phyloP scores from a whole-genome alignment of 35 echinoderm and acorn worm genomes.

The Stichopus chloronotus region DNA sequence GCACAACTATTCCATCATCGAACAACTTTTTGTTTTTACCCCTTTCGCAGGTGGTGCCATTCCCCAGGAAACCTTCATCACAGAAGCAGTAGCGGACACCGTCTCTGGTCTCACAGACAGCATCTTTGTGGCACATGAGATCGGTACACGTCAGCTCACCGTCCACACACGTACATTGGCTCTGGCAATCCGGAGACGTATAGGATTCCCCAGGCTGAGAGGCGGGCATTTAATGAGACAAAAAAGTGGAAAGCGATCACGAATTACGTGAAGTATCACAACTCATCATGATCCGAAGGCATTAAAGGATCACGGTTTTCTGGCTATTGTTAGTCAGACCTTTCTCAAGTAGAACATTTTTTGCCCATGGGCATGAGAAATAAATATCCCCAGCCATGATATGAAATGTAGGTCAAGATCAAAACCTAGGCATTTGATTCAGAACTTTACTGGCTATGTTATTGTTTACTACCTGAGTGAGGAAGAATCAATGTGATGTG shows the following conservation, averaged over 20 bases:
- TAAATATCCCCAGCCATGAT: too few relatives aligned
- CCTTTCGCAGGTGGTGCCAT: constrained; percentile 40
- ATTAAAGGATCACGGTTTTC: too few relatives aligned
- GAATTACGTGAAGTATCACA: not conserved
- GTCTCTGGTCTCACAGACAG: constrained; percentile 27
- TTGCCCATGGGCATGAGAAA: too few relatives aligned
- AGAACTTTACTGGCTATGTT: too few relatives aligned
- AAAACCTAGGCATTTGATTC: too few relatives aligned
- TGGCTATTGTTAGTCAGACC: too few relatives aligned
- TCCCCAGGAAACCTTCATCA: constrained; percentile 33
- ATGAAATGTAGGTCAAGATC: too few relatives aligned
- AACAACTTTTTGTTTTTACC: constrained; percentile 15
- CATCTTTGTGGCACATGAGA: not conserved
- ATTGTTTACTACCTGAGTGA: too few relatives aligned
- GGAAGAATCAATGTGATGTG: too few relatives aligned
- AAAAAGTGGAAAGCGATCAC: not conserved
- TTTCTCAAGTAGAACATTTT: too few relatives aligned
- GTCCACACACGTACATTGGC: constrained; percentile 14
- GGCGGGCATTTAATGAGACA: not conserved
- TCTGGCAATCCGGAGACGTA: not conserved
- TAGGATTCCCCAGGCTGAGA: constrained; percentile 35
- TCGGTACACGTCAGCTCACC: not conserved
- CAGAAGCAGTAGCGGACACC: constrained; percentile 43
- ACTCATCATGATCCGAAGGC: too few relatives aligned
- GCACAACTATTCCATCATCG: too few relatives aligned